Evolutionary conservation across 2,888 invertebrate species (phyloP).

Genomic region (Caenorhabditis wallacei): DNA sequence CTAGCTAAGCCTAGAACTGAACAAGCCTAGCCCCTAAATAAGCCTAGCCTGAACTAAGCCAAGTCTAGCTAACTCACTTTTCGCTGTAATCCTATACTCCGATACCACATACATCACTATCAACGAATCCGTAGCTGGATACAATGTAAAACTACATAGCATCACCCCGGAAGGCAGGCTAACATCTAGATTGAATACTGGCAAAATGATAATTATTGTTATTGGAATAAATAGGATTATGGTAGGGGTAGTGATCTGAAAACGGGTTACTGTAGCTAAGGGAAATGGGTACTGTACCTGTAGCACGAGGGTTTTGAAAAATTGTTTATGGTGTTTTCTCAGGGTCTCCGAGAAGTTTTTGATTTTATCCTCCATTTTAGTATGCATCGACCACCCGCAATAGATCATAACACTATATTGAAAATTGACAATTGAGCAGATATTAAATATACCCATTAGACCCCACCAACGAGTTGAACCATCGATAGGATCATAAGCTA

Average conservation of each 20-base stretch:
- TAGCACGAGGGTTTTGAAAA: conserved; percentile 33
- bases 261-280: too few species aligned
- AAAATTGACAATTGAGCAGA: conserved; percentile 21
- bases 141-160: conserved; percentile 29
- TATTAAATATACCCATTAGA: conserved; percentile 19
- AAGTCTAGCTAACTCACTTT: too few species aligned
- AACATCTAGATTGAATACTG: conserved; percentile 25
- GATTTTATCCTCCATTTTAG: conserved; percentile 30
- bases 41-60: too few species aligned
- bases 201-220: conserved; percentile 10
- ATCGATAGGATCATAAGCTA: conserved; percentile 10
- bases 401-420: conserved; percentile 37
- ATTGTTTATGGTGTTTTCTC: conserved; percentile 35
- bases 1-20: too few species aligned
- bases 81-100: conserved; percentile 13
- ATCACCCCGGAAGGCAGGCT: conserved; percentile 24
- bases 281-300: conserved; percentile 25
- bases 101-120: conserved; percentile 39
- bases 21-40: too few species aligned
- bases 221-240: conserved; percentile 28
- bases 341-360: conserved; percentile 16
- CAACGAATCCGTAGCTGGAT: conserved; percentile 12
- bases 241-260: conserved; percentile 16
- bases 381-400: conserved; percentile 30
- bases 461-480: conserved; percentile 15